Base-by-base conservation (phyloP, 1,140 invertebrate species). In the Streblospio benedicti region DNA sequence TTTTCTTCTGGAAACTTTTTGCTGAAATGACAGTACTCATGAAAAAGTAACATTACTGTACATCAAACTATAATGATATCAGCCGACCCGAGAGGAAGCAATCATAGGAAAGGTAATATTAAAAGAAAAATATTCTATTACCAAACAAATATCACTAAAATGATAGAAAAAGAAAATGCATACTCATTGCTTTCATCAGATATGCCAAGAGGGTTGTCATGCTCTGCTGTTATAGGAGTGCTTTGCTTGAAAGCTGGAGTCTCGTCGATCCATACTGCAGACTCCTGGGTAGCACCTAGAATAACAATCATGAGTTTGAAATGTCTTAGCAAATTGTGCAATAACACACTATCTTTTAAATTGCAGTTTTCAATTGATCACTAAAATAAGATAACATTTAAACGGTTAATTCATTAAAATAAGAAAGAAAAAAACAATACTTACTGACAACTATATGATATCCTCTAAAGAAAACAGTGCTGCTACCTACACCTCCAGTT, bases 251-350 rank as follows among this genome's bases (percentile, higher is more conserved):
- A 72, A 14, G 72, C 72, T 63, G 76, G 74, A n/a, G 80, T 74
- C 62, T 83, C 94, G 78, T 98, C 94, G 0, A 98, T 90, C 96
- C 96, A 99, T 9, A 98, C 92, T n/a, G 93, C 91, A 69, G 91
- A 94, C 75, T 98, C 96, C 78, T 97, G 96, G 55, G 97, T 84
- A 1, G 94, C 93, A 0, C 92, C 91, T 77, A 90, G 85, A 12
- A 45, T 52, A 30, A 52, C 9, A 18, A 27, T 52, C n/a, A 52
- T n/a, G 14, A 51, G n/a, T 16, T 2, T 51, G n/a, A 51, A 3
- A 51, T 20, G 4, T 20, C n/a, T 20, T 3, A 52, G 6, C 23
- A 31, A 52, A n/a, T n/a, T n/a, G n/a, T n/a, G n/a, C n/a, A n/a
- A n/a, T n/a, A n/a, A n/a, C n/a, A n/a, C n/a, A n/a, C n/a, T n/a